These are phyloP conservation scores for Metridium senile DNA, from an alignment of 92 coral and sea anemone species.

Conservation along the genomic window DNA sequence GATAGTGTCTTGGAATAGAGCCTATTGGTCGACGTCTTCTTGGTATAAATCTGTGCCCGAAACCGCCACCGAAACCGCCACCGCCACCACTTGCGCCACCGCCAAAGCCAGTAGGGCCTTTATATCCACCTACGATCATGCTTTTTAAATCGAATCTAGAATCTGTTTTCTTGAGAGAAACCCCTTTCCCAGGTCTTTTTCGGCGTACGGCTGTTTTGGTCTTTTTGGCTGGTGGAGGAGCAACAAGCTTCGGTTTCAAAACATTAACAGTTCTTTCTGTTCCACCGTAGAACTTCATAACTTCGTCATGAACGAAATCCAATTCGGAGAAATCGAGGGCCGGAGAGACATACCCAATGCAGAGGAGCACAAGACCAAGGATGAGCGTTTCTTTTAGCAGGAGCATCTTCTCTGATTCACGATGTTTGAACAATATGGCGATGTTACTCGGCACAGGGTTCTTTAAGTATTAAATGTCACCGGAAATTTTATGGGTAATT, in stretches of 20 bases:
- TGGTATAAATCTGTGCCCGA: background rate
- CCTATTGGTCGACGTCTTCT: background rate
- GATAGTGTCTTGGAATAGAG: too few species aligned
- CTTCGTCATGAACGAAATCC: constrained; percentile 45
- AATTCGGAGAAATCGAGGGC: constrained; percentile 8
- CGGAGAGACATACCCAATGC: background rate
- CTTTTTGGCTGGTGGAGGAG: background rate
- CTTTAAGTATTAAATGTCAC: background rate
- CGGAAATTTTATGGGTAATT: background rate
- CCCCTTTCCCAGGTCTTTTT: background rate
- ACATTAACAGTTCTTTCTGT: constrained; percentile 63
- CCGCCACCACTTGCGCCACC: background rate
- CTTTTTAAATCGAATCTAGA: background rate
- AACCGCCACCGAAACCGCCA: background rate
- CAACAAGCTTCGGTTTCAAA: constrained; percentile 40
- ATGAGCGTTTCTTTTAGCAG: background rate
- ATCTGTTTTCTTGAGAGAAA: background rate
- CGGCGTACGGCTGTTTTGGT: background rate
- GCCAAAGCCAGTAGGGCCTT: too few species aligned
- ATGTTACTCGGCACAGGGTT: too few species aligned
- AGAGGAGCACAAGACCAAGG: background rate
- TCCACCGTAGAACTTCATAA: constrained; percentile 65
- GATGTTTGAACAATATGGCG: background rate
- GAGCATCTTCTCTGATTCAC: background rate
- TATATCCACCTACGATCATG: background rate